These are phyloP conservation scores for Rhynchonycteris naso DNA, from an alignment of 2,797 vertebrate species.

Conservation along the genomic window DNA sequence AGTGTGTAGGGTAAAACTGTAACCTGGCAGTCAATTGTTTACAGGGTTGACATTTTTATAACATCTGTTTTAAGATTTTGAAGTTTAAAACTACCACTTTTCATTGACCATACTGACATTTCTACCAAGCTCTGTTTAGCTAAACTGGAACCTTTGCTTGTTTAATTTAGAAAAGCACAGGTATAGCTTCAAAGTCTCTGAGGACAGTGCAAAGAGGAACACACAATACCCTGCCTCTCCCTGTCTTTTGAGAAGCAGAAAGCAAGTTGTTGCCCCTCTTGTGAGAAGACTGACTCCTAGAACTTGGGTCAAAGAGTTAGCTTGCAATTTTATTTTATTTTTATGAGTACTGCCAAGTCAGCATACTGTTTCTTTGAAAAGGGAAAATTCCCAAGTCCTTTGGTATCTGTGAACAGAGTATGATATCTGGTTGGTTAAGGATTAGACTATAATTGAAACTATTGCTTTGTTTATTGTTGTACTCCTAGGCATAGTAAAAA, in stretches of 20 bases:
- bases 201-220: background rate
- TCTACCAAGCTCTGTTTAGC: background rate
- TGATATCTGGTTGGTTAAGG: background rate
- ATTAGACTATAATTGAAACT: background rate
- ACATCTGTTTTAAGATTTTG: conserved; percentile 74
- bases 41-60: conserved; percentile 53
- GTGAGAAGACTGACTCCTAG: background rate
- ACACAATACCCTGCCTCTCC: fast-evolving
- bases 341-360: background rate
- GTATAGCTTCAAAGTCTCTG: background rate
- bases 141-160: background rate
- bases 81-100: conserved; percentile 52
- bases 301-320: background rate
- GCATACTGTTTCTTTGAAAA: background rate
- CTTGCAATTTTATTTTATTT: background rate
- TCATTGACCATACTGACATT: conserved; percentile 5
- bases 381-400: background rate
- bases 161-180: conserved; percentile 7
- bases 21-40: conserved; percentile 62
- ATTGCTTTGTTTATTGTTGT: background rate
- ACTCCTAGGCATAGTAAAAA: background rate
- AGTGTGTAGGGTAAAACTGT: conserved; percentile 40
- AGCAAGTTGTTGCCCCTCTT: background rate
- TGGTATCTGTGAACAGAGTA: background rate
- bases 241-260: background rate